Base-by-base conservation (phyloP, 2,113 vertebrate genomes). In the Mionectes macconnelli region DNA sequence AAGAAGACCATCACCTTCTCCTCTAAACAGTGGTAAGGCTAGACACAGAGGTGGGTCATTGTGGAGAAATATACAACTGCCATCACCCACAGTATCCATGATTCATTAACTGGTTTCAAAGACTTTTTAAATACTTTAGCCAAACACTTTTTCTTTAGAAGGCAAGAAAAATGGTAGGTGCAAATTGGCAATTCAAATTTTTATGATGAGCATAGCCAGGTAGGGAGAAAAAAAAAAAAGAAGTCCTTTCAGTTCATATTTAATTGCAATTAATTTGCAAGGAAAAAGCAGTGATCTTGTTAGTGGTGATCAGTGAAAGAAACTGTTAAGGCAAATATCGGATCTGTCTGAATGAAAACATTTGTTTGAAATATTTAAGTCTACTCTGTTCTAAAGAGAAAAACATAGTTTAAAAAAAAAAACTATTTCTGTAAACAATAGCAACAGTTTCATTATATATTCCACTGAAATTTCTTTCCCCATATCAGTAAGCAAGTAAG, bases 31-130 rank as follows among this genome's bases (percentile, higher is more conserved):
- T 10, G 18, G 5, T 22, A 57, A 80, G n/a, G 73, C 15, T 42
- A 64, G 64, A 83, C 45, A 33, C 17, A 89, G 55, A 78, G 21
- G 35, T 10, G 0, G 2, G 39, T 45, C 23, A 3, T 6, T 50
- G 10, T 17, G 28, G 11, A 80, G n/a, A 74, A 77, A 88, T 33
- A 18, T 0, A 30, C 0, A 0, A 23, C 30, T 31, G 25, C n/a
- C 23, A 62, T 39, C 1, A 8, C 22, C 22, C 60, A 9, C n/a
- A 28, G 2, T 17, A 10, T 14, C 49, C 60, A 4, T 30, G 33
- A 23, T 93, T 57, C 3, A 3, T 45, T 62, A 21, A 57, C 23
- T 23, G 37, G 14, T 45, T 89, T 79, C 60, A 73, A 93, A 23
- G 3, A 39, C 22, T 60, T 70, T 66, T 60, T 13, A 69, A 28